Conservation (phyloP, 2,113 vertebrate genomes). For the Athene cunicularia region DNA sequence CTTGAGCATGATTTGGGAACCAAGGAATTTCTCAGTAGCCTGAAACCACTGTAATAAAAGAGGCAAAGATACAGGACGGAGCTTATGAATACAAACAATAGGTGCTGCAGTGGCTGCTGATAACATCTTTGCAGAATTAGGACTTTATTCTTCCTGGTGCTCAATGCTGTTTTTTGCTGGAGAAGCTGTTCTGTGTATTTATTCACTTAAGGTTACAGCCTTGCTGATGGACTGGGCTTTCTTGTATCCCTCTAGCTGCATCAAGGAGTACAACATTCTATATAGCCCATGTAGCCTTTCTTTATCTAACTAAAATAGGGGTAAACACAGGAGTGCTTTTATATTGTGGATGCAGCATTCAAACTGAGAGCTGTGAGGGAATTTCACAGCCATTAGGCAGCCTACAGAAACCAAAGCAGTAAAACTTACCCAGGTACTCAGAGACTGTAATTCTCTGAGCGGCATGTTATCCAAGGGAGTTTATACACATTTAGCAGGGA, state of each 20-base stretch:
- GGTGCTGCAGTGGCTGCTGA: not conserved
- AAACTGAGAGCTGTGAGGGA: not conserved
- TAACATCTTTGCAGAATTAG: conserved; percentile 9
- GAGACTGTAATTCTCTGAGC: not conserved
- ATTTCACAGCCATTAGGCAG: conserved; percentile 29
- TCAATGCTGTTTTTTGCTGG: not conserved
- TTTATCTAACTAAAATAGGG: not conserved
- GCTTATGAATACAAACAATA: conserved; percentile 45
- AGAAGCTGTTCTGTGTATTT: not conserved
- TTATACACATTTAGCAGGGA: not conserved
- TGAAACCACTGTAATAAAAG: conserved; percentile 10
- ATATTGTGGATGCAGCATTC: not conserved
- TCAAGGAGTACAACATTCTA: not conserved
- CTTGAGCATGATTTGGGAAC: not conserved
- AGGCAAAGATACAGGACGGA: not conserved
- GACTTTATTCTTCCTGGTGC: not conserved
- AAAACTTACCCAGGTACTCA: not conserved
- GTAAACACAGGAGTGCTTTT: not conserved
- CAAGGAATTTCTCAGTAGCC: conserved; percentile 2
- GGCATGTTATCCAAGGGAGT: not conserved
- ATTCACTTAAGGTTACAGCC: not conserved
- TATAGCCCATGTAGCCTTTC: not conserved
- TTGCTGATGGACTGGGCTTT: not conserved
- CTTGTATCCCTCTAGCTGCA: not conserved
- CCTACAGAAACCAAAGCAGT: not conserved